These are phyloP conservation scores for Epiperipatus broadwayi DNA, from an alignment of 2,888 invertebrate species.

Conservation along the genomic window DNA sequence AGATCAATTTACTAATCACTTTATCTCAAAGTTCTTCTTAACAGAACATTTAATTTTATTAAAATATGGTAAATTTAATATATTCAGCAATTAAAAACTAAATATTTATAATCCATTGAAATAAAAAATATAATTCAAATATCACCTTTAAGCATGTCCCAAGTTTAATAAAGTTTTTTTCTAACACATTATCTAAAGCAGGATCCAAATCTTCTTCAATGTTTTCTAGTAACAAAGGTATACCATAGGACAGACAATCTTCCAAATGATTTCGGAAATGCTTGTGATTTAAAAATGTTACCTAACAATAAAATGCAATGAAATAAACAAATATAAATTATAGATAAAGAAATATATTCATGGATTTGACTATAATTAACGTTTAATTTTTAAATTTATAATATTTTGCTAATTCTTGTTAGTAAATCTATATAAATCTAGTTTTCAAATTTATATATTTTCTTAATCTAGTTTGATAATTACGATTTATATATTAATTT, in stretches of 20 bases:
- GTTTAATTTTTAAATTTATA: too few relatives aligned
- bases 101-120: too few relatives aligned
- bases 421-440: too few relatives aligned
- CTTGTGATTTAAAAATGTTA: constrained; percentile 85
- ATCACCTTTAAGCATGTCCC: constrained; percentile 70
- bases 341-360: too few relatives aligned
- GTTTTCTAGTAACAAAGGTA: constrained; percentile 80
- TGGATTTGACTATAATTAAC: too few relatives aligned
- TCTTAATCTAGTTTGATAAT: too few relatives aligned
- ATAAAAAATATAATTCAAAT: not conserved
- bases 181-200: constrained; percentile 82
- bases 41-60: too few relatives aligned
- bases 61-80: not conserved
- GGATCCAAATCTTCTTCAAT: constrained; percentile 86
- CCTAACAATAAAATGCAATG: constrained; percentile 32
- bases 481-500: too few relatives aligned
- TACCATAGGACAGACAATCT: constrained; percentile 62
- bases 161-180: constrained; percentile 92
- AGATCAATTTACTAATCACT: too few relatives aligned
- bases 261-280: constrained; percentile 82
- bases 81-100: not conserved
- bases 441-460: too few relatives aligned
- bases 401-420: too few relatives aligned
- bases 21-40: too few relatives aligned
- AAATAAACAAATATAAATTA: constrained; percentile 7